A percentile compares a stretch with the other conserved stretches of the same genome.
phyloP scores from a whole-genome alignment of 1,140 invertebrate genomes.

The Microplitis demolitor region DNA sequence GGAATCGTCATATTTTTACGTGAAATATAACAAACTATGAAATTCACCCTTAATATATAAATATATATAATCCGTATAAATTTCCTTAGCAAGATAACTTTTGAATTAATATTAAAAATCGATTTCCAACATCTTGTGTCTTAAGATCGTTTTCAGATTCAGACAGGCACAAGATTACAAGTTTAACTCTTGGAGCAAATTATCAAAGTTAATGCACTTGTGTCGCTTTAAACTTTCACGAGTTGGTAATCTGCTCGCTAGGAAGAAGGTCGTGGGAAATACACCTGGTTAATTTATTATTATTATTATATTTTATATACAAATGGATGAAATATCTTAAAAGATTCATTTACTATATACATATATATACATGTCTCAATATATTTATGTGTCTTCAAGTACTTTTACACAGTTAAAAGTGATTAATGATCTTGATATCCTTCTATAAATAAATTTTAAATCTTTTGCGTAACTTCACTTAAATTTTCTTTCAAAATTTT shows the following conservation, averaged over 20 bases:
- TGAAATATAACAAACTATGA: no score
- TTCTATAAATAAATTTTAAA: background rate
- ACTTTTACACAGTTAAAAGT: slow-evolving; percentile 6
- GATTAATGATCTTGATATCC: slow-evolving; percentile 23
- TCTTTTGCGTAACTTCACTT: background rate
- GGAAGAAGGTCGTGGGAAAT: slow-evolving; percentile 22
- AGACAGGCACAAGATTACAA: no score
- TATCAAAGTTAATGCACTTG: slow-evolving; percentile 1
- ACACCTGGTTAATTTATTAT: slow-evolving; percentile 1
- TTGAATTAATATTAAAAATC: no score
- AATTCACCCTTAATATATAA: no score
- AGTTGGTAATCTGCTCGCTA: background rate
- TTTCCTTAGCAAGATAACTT: background rate
- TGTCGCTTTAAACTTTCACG: background rate
- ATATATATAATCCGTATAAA: background rate
- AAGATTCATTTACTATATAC: background rate
- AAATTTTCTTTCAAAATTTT: background rate
- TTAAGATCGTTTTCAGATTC: background rate
- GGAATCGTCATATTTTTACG: no score
- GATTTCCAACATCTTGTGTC: background rate
- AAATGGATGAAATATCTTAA: background rate
- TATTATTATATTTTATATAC: background rate
- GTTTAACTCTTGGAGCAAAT: background rate
- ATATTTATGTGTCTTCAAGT: slow-evolving; percentile 1
- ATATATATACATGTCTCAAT: background rate